phyloP scores from a whole-genome alignment of 2,113 vertebrate genomes.

The Clarias gariepinus region DNA sequence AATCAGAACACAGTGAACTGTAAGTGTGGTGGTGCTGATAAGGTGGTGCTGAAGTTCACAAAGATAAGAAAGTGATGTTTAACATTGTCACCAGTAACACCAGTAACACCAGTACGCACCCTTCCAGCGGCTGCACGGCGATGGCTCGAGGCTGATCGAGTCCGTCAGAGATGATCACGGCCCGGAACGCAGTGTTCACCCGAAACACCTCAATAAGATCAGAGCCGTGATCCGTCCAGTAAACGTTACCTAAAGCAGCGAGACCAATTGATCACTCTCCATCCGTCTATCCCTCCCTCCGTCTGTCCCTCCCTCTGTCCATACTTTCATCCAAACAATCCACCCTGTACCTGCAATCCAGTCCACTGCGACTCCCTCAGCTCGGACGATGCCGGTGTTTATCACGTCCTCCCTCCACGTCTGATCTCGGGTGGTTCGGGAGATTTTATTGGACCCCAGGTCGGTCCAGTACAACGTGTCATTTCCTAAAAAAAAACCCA shows the following conservation, averaged over 20 bases:
- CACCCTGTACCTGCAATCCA: constrained; percentile 82
- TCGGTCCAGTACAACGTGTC: constrained; percentile 90
- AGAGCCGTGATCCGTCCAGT: constrained; percentile 88
- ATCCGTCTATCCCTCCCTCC: constrained; percentile 4
- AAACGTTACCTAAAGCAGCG: constrained; percentile 80
- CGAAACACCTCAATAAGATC: constrained; percentile 86
- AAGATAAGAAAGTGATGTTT: not conserved
- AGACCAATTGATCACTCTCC: not conserved
- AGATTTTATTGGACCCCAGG: constrained; percentile 87
- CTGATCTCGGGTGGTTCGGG: constrained; percentile 82
- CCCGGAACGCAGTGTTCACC: constrained; percentile 82
- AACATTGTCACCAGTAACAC: not conserved
- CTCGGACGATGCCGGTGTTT: constrained; percentile 81
- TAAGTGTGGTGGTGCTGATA: not conserved
- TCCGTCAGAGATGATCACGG: constrained; percentile 80
- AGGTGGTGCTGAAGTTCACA: not conserved
- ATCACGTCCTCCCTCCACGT: constrained; percentile 87
- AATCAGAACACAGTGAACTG: not conserved
- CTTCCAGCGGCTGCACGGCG: constrained; percentile 81
- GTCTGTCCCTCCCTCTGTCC: not conserved
- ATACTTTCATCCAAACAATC: not conserved
- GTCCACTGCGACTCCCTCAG: constrained; percentile 85
- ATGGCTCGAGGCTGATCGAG: constrained; percentile 86
- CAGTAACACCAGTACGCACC: constrained; percentile 49
- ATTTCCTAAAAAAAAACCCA: constrained; percentile 69